Percentiles rank a stretch among this genome's conserved stretches.
Conservation (phyloP, 2,113 vertebrate genomes). For the Lota lota region DNA sequence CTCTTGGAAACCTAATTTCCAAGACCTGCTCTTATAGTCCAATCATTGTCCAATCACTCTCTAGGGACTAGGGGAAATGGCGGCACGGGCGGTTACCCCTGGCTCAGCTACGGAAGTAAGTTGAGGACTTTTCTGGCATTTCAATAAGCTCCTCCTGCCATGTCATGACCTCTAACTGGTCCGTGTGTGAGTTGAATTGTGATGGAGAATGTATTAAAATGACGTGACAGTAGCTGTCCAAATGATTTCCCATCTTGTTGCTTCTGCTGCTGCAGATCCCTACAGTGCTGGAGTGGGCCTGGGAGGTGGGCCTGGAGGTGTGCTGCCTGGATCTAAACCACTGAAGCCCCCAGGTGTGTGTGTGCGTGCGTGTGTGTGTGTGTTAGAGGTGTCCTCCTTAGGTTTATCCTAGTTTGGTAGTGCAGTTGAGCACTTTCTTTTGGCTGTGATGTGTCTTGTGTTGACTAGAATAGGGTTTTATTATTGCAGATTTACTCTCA, state of each 20-base stretch:
- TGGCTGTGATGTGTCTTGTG: neutral
- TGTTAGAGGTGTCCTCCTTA: neutral
- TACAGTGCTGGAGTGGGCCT: constrained; percentile 32
- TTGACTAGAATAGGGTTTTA: too few species aligned
- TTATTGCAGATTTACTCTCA: too few species aligned
- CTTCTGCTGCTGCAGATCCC: constrained; percentile 33
- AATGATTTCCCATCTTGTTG: neutral
- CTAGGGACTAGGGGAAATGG: constrained; percentile 31
- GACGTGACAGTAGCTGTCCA: neutral
- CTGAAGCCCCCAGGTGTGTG: constrained; percentile 63
- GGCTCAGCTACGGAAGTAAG: constrained; percentile 45
- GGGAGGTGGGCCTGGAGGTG: constrained; percentile 26
- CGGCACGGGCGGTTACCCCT: constrained; percentile 42
- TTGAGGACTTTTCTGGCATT: neutral
- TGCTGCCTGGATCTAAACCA: constrained; percentile 65
- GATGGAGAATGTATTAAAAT: neutral
- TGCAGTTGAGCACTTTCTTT: too few species aligned
- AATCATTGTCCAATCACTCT: constrained; percentile 11
- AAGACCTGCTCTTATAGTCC: neutral
- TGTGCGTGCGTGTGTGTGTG: constrained; percentile 24
- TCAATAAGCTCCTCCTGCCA: neutral
- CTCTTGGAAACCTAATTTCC: neutral
- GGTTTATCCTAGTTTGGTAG: too few species aligned
- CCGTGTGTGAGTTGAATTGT: neutral
- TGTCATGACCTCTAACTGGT: neutral